These are phyloP conservation scores for Urosaurus nigricauda DNA, from an alignment of 2,797 vertebrate species.

Conservation along the genomic window DNA sequence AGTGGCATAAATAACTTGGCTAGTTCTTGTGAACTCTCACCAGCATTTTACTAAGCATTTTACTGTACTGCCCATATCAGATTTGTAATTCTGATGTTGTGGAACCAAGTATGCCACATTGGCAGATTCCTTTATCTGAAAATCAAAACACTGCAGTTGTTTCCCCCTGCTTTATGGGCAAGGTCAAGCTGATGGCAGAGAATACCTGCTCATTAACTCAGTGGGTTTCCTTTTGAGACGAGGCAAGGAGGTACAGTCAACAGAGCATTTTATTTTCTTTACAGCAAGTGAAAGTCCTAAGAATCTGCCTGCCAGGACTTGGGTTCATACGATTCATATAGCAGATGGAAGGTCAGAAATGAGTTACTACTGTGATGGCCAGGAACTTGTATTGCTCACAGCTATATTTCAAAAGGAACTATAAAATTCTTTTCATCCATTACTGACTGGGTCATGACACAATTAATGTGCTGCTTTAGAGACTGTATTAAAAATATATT, in stretches of 20 bases:
- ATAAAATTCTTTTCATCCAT: slow-evolving; percentile 23
- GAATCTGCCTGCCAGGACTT: not conserved
- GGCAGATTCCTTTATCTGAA: not conserved
- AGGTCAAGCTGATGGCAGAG: slow-evolving; percentile 5
- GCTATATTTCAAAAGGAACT: slow-evolving; percentile 29
- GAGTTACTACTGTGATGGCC: not conserved
- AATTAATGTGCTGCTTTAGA: slow-evolving; percentile 17
- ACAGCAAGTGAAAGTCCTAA: not conserved
- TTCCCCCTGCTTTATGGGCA: slow-evolving; percentile 15
- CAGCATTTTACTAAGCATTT: slow-evolving; percentile 15
- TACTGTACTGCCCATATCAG: slow-evolving; percentile 11
- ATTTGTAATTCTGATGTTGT: not conserved
- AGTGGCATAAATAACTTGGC: slow-evolving; percentile 27
- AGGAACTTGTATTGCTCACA: slow-evolving; percentile 5
- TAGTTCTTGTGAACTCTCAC: slow-evolving; percentile 7
- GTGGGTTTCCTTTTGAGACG: not conserved
- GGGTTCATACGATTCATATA: not conserved
- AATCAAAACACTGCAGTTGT: not conserved
- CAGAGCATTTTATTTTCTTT: slow-evolving; percentile 3
- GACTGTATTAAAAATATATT: slow-evolving; percentile 15
- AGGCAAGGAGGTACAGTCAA: not conserved
- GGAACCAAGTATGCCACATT: not conserved
- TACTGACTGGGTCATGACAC: slow-evolving; percentile 22
- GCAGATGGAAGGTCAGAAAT: not conserved
- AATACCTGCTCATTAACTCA: slow-evolving; percentile 43